A percentile compares a stretch with the other conserved stretches of the same genome.
These are phyloP conservation scores for Harpegnathos saltator DNA, from an alignment of 1,140 invertebrate species.

Conservation along the genomic window DNA sequence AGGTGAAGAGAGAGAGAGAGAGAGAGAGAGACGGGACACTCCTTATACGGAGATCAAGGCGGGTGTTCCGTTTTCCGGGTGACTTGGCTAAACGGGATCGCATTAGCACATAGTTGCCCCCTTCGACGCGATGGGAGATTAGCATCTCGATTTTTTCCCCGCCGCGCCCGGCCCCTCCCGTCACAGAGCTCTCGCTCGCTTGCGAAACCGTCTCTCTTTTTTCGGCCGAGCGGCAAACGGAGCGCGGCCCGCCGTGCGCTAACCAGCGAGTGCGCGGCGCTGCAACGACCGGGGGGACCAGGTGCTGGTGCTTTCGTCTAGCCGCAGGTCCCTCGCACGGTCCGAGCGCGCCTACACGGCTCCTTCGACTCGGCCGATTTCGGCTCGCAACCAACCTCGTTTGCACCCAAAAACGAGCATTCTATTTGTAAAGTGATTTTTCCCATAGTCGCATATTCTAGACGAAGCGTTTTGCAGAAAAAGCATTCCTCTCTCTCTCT, in stretches of 20 bases:
- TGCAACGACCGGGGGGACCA: too few species aligned
- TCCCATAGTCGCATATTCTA: too few species aligned
- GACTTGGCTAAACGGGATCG: constrained; percentile 86
- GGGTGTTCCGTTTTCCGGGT: constrained; percentile 85
- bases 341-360: too few species aligned
- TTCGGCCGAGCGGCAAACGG: constrained; percentile 8
- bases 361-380: too few species aligned
- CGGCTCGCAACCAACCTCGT: too few species aligned
- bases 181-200: constrained; percentile 20
- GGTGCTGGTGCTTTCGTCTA: too few species aligned
- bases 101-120: constrained; percentile 85
- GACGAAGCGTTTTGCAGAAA: too few species aligned
- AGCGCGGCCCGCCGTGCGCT: background rate
- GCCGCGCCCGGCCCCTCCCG: background rate
- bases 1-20: constrained; percentile 39
- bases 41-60: constrained; percentile 76
- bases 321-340: too few species aligned
- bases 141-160: constrained; percentile 81
- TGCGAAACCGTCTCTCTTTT: constrained; percentile 15
- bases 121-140: constrained; percentile 82
- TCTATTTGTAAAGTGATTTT: too few species aligned
- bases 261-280: background rate
- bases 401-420: too few species aligned
- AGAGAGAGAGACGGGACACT: constrained; percentile 39
- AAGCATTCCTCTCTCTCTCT: too few species aligned